phyloP scores from a whole-genome alignment of 2,888 invertebrate species.

The Drosophila meridiana region DNA sequence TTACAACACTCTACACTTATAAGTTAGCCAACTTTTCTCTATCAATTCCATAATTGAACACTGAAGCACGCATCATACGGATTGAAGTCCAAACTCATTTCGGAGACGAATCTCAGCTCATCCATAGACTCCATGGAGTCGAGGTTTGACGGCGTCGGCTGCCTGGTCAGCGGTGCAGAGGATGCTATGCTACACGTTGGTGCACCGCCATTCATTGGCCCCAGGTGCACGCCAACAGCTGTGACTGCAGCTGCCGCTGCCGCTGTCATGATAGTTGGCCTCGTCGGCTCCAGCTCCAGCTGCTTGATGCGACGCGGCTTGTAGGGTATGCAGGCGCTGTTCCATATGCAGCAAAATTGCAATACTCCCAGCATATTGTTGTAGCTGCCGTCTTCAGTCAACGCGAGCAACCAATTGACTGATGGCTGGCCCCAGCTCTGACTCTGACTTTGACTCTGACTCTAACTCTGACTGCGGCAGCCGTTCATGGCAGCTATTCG shows the following conservation, averaged over 20 bases:
- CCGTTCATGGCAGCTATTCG: neutral
- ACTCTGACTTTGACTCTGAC: neutral
- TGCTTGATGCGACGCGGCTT: constrained; percentile 20
- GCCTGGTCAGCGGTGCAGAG: constrained; percentile 18
- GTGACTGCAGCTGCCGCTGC: constrained; percentile 9
- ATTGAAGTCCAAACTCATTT: constrained; percentile 60
- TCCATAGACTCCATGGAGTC: constrained; percentile 12
- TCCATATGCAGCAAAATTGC: constrained; percentile 42
- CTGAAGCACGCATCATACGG: constrained; percentile 59
- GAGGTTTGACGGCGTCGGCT: constrained; percentile 6
- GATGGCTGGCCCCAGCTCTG: constrained; percentile 7
- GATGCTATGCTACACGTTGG: neutral
- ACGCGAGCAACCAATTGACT: constrained; percentile 20
- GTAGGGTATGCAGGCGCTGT: constrained; percentile 18
- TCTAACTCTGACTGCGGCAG: neutral
- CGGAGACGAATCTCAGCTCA: constrained; percentile 26
- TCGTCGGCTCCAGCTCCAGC: constrained; percentile 9
- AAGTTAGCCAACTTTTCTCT: no score
- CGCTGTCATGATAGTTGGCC: neutral
- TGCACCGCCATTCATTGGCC: no score
- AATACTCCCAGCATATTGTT: constrained; percentile 29
- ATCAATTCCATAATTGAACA: constrained; percentile 10
- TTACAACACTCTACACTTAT: neutral
- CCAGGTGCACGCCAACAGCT: neutral
- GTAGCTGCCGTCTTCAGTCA: neutral